These are phyloP conservation scores for Neodiprion fabricii DNA, from an alignment of 1,140 invertebrate species.

Conservation along the genomic window DNA sequence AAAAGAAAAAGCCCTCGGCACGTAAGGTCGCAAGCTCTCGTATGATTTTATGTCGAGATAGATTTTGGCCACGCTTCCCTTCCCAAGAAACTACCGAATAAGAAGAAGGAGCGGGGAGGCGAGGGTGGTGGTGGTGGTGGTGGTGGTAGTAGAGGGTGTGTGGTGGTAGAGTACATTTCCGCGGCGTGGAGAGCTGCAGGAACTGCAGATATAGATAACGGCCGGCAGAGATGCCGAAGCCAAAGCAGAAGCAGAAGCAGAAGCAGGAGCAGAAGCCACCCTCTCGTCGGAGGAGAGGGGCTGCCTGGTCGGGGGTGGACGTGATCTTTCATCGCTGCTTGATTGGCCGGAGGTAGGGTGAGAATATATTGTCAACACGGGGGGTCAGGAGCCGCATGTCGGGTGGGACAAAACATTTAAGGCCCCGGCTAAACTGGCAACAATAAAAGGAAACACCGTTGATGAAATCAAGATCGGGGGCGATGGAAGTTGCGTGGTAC, in stretches of 20 bases:
- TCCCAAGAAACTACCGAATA: too few relatives aligned
- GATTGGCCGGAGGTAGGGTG: conserved; percentile 46
- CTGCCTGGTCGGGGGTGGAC: conserved; percentile 45
- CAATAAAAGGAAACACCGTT: conserved; percentile 58
- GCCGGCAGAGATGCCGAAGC: not conserved
- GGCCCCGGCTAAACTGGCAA: conserved; percentile 44
- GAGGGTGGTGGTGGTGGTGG: not conserved
- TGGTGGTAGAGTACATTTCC: not conserved
- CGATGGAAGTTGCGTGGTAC: not conserved
- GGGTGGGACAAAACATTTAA: conserved; percentile 57
- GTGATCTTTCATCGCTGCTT: conserved; percentile 61
- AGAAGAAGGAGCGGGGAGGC: too few relatives aligned
- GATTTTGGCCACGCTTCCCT: conserved; percentile 8
- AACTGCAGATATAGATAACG: conserved; percentile 10
- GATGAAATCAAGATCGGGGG: conserved; percentile 58
- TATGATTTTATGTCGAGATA: conserved; percentile 14
- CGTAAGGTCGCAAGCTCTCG: not conserved
- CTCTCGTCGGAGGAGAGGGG: conserved; percentile 30
- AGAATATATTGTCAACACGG: conserved; percentile 46
- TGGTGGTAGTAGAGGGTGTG: not conserved
- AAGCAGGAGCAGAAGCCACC: not conserved
- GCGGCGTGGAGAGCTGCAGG: not conserved
- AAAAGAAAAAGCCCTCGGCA: not conserved
- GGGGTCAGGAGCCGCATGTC: not conserved
- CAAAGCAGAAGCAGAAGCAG: not conserved